Conservation (phyloP, 1,140 invertebrate species). For the Lithobius niger region DNA sequence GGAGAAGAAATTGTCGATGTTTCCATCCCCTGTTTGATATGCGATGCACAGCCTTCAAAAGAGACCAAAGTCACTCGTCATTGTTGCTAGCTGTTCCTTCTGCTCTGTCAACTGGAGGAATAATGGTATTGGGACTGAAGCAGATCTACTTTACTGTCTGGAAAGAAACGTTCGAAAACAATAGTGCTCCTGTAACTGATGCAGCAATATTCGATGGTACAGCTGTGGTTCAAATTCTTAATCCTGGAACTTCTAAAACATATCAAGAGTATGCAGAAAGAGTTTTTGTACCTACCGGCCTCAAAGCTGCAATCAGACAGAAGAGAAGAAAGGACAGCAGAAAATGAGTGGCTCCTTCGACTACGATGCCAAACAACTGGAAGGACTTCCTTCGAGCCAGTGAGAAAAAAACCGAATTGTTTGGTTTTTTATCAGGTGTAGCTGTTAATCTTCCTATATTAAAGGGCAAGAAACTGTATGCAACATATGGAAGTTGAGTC, state of each 20-base stretch:
- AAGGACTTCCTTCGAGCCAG: not conserved
- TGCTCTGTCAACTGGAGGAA: not conserved
- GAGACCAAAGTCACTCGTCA: not conserved
- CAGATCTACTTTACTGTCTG: not conserved
- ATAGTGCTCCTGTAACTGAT: not conserved
- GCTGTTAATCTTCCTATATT: not conserved
- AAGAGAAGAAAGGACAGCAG: not conserved
- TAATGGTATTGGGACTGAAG: not conserved
- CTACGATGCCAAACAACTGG: not conserved
- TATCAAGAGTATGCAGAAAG: not conserved
- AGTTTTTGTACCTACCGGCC: not conserved
- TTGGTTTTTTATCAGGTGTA: not conserved
- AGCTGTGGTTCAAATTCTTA: not conserved
- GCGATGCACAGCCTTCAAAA: not conserved
- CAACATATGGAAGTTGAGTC: not conserved
- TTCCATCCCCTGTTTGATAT: not conserved
- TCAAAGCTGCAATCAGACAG: not conserved
- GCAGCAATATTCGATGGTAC: too few relatives aligned
- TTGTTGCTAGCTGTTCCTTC: not conserved
- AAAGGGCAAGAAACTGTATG: not conserved
- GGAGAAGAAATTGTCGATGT: not conserved
- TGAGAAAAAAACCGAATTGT: not conserved
- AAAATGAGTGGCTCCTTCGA: not conserved
- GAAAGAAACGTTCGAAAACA: not conserved
- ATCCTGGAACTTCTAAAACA: too few relatives aligned